Conservation (phyloP, 2,113 vertebrate genomes). For the Siphamia tubifer region DNA sequence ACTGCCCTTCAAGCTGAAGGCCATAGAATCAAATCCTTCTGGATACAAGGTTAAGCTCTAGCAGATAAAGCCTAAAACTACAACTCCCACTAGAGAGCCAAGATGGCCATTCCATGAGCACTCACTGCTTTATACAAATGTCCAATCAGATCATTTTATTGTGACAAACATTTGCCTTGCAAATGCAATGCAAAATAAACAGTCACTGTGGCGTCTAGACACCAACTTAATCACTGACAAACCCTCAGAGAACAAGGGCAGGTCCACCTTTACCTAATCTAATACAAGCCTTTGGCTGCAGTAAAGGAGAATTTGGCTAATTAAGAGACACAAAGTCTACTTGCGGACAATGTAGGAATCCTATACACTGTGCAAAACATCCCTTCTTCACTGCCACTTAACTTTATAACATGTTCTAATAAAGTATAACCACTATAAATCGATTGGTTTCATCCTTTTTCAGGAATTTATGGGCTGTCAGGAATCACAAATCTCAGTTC, state of each 20-base stretch:
- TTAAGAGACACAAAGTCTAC: constrained; percentile 32
- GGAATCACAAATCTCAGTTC: not conserved
- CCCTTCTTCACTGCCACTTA: constrained; percentile 30
- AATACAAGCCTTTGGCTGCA: constrained; percentile 52
- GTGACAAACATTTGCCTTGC: constrained; percentile 25
- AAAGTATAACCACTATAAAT: not conserved
- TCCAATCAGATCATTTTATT: constrained; percentile 13
- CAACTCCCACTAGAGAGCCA: not conserved
- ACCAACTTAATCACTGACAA: constrained; percentile 29
- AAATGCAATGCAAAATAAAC: constrained; percentile 23
- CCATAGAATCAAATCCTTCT: constrained; percentile 35
- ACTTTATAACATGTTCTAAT: not conserved
- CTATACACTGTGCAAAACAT: constrained; percentile 37
- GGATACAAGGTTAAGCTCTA: constrained; percentile 3
- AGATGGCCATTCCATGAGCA: constrained; percentile 8
- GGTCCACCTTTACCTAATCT: constrained; percentile 32
- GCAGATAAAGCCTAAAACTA: constrained; percentile 34
- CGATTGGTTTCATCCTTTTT: not conserved
- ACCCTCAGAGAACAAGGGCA: constrained; percentile 37
- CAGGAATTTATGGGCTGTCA: not conserved
- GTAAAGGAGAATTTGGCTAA: constrained; percentile 38
- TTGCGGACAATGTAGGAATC: constrained; percentile 7
- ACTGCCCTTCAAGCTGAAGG: constrained; percentile 42
- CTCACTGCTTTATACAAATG: not conserved
- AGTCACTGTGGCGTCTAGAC: constrained; percentile 4